phyloP scores from a whole-genome alignment of 2,113 vertebrate genomes.

The Syrrhaptes paradoxus region DNA sequence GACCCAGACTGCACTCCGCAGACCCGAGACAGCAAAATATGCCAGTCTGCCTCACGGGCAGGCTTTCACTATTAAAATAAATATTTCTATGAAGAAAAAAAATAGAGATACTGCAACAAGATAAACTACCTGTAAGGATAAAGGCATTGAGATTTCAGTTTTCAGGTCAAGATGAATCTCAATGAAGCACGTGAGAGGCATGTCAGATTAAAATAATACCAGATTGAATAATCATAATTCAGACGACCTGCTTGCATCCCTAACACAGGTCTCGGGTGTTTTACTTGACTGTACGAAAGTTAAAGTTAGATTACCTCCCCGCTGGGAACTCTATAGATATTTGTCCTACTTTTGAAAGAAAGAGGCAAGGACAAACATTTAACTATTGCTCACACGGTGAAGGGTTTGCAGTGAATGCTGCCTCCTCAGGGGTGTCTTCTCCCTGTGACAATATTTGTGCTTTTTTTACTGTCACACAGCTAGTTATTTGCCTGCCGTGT shows the following conservation, averaged over 20 bases:
- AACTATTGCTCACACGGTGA: constrained; percentile 34
- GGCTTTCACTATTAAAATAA: neutral
- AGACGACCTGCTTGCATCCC: constrained; percentile 68
- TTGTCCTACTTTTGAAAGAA: constrained; percentile 58
- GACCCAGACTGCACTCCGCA: neutral
- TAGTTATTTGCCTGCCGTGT: neutral
- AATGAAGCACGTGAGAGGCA: constrained; percentile 60
- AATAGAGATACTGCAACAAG: neutral
- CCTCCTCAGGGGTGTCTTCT: neutral
- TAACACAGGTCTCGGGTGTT: constrained; percentile 59
- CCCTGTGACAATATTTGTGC: neutral
- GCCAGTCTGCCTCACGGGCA: neutral
- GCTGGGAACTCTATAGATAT: constrained; percentile 63
- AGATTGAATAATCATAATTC: constrained; percentile 69
- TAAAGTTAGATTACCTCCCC: constrained; percentile 69
- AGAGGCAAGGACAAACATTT: constrained; percentile 59
- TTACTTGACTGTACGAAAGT: constrained; percentile 62
- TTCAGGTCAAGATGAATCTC: constrained; percentile 75
- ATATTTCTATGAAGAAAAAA: neutral
- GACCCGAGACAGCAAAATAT: neutral
- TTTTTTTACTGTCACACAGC: neutral
- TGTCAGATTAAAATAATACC: constrained; percentile 73
- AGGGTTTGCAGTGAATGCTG: neutral
- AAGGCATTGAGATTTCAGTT: constrained; percentile 44
- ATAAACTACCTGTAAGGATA: constrained; percentile 24